Base-by-base conservation (phyloP, 2,888 invertebrate genomes). In the Cetonia aurata region DNA sequence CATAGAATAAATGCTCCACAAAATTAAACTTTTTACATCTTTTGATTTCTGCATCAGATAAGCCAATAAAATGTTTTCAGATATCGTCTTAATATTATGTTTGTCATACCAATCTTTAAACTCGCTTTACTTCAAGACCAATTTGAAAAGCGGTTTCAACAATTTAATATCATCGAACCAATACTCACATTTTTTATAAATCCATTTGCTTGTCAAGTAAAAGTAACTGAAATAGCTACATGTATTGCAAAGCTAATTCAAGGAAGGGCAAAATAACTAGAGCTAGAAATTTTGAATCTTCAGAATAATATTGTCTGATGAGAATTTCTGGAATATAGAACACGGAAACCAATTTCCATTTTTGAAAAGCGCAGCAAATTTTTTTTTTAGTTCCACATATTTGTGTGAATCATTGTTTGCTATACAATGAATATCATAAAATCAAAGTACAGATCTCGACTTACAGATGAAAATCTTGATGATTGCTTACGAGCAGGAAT, bases 401-500 rank as follows among this genome's bases (percentile, higher is more conserved):
- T 31, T 25, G 25, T 60, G 59, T 48, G 69, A 69, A 41, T 69
- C 50, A 46, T 33, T 59, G 52, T 60, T 69, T 69, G 69, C 65
- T n/a, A n/a, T 69, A 66, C 67, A 56, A 71, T 73, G 53, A 71
- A 71, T 65, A n/a, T n/a, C n/a, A n/a, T n/a, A n/a, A 70, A 71
- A 71, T 71, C 71, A 71, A 71, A 42, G 48, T 69, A 69, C 46
- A 72, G 66, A 68, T 70, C 68, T 66, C 70, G 70, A 72, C 60
- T 73, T 56, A 72, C 59, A 17, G 10, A 37, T 6, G 67, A 73
- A 42, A 72, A 67, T 72, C 70, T 70, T 72, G 56, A 71, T 70
- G 67, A 72, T 72, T 73, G 70, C 59, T 72, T 72, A 72, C 70
- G 37, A 67, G 42, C 70, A 69, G 71, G 70, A 67, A 66, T 70